phyloP scores from a whole-genome alignment of 2,888 invertebrate genomes.

The Rhabditoides inermis region DNA sequence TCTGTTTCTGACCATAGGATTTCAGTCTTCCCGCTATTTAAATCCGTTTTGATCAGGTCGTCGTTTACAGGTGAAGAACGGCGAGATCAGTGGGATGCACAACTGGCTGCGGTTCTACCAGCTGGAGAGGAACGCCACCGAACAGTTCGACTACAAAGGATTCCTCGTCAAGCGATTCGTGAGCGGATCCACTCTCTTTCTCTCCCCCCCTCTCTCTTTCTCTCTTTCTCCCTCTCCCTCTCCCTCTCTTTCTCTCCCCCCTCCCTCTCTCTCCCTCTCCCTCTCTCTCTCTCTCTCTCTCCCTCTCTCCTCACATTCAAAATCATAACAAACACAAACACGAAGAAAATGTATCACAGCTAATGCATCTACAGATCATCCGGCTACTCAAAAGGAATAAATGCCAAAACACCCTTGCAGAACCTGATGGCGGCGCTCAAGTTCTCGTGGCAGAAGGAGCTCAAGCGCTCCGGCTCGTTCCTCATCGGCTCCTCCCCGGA shows the following conservation, averaged over 20 bases:
- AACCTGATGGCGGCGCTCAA: constrained; percentile 42
- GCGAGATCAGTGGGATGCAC: constrained; percentile 68
- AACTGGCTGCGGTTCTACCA: constrained; percentile 79
- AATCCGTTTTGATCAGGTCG: no score
- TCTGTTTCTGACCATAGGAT: no score
- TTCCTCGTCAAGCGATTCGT: constrained; percentile 48
- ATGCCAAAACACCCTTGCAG: constrained; percentile 12
- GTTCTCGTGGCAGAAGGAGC: constrained; percentile 33
- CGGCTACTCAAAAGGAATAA: background rate
- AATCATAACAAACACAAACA: background rate
- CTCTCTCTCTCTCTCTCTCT: no score
- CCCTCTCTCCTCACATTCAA: no score
- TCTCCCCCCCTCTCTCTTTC: no score
- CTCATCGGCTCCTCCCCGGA: constrained; percentile 67
- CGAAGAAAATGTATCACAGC: background rate
- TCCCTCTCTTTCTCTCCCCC: no score
- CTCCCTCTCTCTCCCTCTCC: no score
- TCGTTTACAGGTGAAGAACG: constrained; percentile 60
- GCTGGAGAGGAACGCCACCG: constrained; percentile 58
- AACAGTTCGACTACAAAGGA: constrained; percentile 55
- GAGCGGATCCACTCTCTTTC: no score
- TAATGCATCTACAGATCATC: no score
- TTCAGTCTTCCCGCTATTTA: no score
- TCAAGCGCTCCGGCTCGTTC: constrained; percentile 37
- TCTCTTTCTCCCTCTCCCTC: no score